Evolutionary conservation across 2,113 vertebrate species (phyloP).

Genomic region (Harpagus bidentatus): DNA sequence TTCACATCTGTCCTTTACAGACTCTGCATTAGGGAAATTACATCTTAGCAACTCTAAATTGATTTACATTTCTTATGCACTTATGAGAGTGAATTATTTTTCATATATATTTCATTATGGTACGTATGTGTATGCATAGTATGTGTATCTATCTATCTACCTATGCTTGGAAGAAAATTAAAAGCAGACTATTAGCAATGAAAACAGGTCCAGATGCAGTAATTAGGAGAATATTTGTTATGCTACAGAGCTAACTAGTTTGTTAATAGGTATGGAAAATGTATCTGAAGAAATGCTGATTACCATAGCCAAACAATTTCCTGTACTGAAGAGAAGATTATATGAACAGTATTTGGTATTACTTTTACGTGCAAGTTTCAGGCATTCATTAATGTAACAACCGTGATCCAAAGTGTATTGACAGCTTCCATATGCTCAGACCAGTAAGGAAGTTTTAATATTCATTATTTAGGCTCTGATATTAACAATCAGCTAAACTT

Average conservation of each 20-base stretch:
- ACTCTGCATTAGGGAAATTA: neutral
- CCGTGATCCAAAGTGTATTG: neutral
- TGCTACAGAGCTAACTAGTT: neutral
- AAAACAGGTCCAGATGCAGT: neutral
- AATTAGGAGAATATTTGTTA: neutral
- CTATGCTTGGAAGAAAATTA: neutral
- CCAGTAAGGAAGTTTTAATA: neutral
- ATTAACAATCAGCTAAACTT: neutral
- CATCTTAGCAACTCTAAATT: neutral
- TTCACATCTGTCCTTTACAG: neutral
- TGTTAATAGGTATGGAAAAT: neutral
- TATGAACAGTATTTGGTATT: neutral
- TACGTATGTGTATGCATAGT: neutral
- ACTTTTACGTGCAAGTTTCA: neutral
- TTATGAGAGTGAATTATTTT: neutral
- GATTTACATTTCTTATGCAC: neutral
- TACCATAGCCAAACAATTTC: neutral
- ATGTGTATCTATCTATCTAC: neutral
- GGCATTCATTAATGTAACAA: neutral
- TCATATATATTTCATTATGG: neutral
- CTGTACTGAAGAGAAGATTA: neutral
- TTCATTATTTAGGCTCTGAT: neutral
- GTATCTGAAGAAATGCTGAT: neutral
- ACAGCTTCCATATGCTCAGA: neutral
- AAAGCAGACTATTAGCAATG: neutral